Conservation (phyloP, 2,797 vertebrate genomes). For the Eremophila alpestris region DNA sequence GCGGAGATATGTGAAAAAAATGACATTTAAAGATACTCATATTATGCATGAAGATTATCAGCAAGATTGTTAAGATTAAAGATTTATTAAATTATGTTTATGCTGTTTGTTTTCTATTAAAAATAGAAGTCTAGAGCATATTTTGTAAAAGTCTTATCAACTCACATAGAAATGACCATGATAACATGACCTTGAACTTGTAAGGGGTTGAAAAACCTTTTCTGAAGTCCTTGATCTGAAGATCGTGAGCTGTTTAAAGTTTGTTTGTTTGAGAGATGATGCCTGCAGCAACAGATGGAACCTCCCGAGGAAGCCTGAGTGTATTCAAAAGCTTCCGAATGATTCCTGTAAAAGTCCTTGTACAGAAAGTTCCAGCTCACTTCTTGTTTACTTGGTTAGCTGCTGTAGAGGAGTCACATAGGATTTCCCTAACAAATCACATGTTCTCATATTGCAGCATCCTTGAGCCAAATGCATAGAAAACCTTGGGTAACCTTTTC, state of each 20-base stretch:
- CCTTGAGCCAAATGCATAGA: slow-evolving; percentile 54
- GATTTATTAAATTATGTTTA: not conserved
- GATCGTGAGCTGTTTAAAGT: not conserved
- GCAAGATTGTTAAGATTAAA: not conserved
- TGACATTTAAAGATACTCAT: not conserved
- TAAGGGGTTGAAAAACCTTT: not conserved
- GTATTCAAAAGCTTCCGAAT: slow-evolving; percentile 15
- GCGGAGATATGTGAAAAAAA: not conserved
- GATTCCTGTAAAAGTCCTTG: slow-evolving; percentile 52
- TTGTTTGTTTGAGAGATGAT: not conserved
- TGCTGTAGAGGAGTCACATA: slow-evolving; percentile 57
- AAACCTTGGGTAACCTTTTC: slow-evolving; percentile 54
- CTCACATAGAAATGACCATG: not conserved
- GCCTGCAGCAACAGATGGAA: not conserved
- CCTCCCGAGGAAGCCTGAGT: not conserved
- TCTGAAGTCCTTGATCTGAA: not conserved
- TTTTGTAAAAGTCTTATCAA: not conserved
- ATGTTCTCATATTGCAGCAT: slow-evolving; percentile 30
- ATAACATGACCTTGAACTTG: not conserved
- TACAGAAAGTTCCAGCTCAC: slow-evolving; percentile 62
- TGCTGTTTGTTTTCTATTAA: not conserved
- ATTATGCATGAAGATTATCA: not conserved
- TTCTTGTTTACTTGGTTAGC: slow-evolving; percentile 66
- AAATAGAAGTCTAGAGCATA: not conserved
- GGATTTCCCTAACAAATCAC: slow-evolving; percentile 60